Percentiles rank a stretch among this genome's conserved stretches.
phyloP scores from a whole-genome alignment of 1,140 invertebrate genomes.

The Papilio polytes region DNA sequence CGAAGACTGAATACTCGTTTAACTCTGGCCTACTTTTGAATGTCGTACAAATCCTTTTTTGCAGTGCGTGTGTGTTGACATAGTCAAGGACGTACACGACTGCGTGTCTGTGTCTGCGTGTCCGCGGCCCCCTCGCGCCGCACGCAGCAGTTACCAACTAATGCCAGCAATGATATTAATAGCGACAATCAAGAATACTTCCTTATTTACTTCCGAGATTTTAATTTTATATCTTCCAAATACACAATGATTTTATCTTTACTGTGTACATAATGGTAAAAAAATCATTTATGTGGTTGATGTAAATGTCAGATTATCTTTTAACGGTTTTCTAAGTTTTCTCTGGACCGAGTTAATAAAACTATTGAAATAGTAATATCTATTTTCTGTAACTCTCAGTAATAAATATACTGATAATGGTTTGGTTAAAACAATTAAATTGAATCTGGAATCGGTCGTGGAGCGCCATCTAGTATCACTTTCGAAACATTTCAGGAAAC shows the following conservation, averaged over 20 bases:
- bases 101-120: slow-evolving; percentile 26
- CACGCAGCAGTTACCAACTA: slow-evolving; percentile 17
- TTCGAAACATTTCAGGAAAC: background rate
- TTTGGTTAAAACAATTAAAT: background rate
- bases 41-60: background rate
- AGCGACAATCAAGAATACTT: slow-evolving; percentile 5
- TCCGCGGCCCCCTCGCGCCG: background rate
- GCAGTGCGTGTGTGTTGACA: background rate
- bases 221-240: background rate
- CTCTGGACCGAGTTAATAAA: no score
- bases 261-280: background rate
- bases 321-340: no score
- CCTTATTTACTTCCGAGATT: slow-evolving; percentile 12
- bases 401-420: no score
- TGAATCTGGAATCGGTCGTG: background rate
- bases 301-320: no score
- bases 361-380: no score
- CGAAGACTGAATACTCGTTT: no score
- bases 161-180: slow-evolving; percentile 10
- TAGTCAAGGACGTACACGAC: slow-evolving; percentile 14
- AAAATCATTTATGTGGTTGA: no score
- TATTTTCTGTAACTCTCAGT: no score
- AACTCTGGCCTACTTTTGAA: background rate
- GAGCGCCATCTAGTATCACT: background rate
- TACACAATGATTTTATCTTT: background rate